phyloP scores from a whole-genome alignment of 2,888 invertebrate genomes.

The Entomobrya proxima region DNA sequence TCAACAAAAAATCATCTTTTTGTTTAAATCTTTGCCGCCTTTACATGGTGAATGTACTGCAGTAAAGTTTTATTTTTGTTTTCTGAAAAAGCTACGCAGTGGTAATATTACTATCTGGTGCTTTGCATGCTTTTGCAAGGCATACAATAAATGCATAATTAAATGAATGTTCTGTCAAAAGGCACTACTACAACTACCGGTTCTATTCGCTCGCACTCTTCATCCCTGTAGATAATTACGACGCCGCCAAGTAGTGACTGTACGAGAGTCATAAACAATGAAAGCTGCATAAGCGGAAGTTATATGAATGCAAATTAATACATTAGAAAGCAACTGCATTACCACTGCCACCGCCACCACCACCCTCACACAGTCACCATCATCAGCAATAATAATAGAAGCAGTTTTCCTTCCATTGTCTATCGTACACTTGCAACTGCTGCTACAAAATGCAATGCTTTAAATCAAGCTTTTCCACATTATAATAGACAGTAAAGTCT shows the following conservation, averaged over 20 bases:
- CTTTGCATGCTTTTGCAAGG: background rate
- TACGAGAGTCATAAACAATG: background rate
- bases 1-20: background rate
- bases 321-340: constrained; percentile 53
- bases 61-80: background rate
- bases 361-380: background rate
- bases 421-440: background rate
- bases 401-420: constrained; percentile 1
- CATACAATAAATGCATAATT: background rate
- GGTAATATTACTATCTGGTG: background rate
- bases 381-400: background rate
- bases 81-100: background rate
- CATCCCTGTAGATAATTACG: constrained; percentile 13
- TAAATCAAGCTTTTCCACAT: background rate
- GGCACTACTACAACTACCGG: background rate
- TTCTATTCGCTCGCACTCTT: background rate
- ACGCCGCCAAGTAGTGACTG: background rate
- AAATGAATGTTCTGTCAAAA: constrained; percentile 17
- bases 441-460: no score
- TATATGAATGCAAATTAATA: constrained; percentile 55
- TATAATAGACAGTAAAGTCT: background rate
- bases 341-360: background rate
- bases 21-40: background rate
- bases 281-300: constrained; percentile 24
- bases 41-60: background rate